Evolutionary conservation across 2,888 invertebrate genomes (phyloP).

Genomic region (Mythimna albipuncta): DNA sequence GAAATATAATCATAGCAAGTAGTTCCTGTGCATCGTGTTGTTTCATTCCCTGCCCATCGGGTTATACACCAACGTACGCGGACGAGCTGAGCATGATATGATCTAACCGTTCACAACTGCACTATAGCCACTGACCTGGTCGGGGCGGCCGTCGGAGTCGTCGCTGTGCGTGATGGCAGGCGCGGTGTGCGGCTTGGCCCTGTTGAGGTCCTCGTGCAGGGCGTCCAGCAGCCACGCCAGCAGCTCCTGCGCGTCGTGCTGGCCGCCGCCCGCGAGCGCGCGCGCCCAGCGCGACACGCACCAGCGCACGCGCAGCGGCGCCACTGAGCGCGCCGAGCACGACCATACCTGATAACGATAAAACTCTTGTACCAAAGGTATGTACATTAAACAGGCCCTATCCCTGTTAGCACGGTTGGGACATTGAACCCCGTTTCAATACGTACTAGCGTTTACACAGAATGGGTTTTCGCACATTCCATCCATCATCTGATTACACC

Average conservation of each 20-base stretch:
- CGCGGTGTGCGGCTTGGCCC: conserved; percentile 83
- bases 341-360: conserved; percentile 93
- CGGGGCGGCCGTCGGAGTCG: conserved; percentile 85
- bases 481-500: too few species aligned
- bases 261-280: conserved; percentile 96
- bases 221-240: conserved; percentile 97
- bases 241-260: conserved; percentile 98
- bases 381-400: too few species aligned
- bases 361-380: not conserved
- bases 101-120: too few species aligned
- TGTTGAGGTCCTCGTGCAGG: conserved; percentile 97
- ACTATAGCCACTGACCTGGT: conserved; percentile 81
- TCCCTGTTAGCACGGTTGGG: too few species aligned
- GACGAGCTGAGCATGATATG: too few species aligned
- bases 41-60: too few species aligned
- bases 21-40: too few species aligned
- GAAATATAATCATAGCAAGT: too few species aligned
- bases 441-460: too few species aligned
- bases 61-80: too few species aligned
- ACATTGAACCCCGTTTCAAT: too few species aligned
- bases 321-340: conserved; percentile 95
- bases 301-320: conserved; percentile 96
- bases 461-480: too few species aligned
- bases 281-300: conserved; percentile 97
- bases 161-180: not conserved